Conservation (phyloP, 2,797 vertebrate genomes). For the Poliocrania exsul region DNA sequence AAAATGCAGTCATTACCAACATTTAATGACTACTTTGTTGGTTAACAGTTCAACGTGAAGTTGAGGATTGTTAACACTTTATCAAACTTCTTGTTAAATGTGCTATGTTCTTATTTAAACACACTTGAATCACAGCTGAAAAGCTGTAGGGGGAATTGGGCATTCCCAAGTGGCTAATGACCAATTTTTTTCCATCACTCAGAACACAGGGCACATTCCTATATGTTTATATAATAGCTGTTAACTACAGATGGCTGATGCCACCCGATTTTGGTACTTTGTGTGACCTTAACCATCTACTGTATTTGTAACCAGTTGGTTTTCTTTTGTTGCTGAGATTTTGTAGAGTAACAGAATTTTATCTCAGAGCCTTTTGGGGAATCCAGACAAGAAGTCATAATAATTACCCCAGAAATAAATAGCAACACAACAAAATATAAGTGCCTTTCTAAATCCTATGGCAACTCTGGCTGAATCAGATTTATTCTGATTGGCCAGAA, state of each 20-base stretch:
- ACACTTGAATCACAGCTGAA: constrained; percentile 76
- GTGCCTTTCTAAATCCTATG: background rate
- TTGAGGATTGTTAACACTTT: constrained; percentile 82
- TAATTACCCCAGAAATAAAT: background rate
- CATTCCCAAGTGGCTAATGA: constrained; percentile 71
- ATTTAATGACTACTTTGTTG: constrained; percentile 81
- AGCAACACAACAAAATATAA: background rate
- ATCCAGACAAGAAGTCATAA: background rate
- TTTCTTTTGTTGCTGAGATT: background rate
- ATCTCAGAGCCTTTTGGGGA: background rate
- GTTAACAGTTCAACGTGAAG: constrained; percentile 80
- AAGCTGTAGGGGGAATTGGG: constrained; percentile 62
- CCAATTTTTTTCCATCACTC: constrained; percentile 63
- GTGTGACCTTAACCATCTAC: constrained; percentile 5
- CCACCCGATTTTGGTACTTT: constrained; percentile 61
- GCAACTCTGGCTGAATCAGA: background rate
- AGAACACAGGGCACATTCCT: constrained; percentile 71
- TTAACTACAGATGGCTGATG: constrained; percentile 75
- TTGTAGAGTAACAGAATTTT: background rate
- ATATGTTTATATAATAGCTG: constrained; percentile 74
- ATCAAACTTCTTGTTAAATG: constrained; percentile 83
- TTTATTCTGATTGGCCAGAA: background rate
- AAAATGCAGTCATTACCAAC: constrained; percentile 71
- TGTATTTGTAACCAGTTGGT: background rate
- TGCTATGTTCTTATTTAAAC: constrained; percentile 75